Evolutionary conservation across 2,797 vertebrate genomes (phyloP), one percentile per base, ranked within the genome.

Genomic region (Artibeus lituratus): DNA sequence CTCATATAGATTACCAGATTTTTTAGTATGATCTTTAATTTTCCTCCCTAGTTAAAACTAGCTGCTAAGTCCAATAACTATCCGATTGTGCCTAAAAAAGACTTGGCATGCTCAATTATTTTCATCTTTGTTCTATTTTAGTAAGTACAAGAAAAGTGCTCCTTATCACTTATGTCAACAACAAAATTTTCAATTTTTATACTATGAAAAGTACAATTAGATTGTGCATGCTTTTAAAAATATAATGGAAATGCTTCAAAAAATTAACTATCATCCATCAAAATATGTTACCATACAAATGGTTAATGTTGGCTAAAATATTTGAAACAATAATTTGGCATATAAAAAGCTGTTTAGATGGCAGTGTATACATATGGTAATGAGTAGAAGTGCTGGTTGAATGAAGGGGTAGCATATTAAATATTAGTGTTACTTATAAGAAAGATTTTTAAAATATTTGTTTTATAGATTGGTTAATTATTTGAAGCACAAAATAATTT

Each of bases 61-160:
- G 0, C 16, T 47, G 14, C 81, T 57, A 55, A 90, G 2, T 55
- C 2, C 7, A 90, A 3, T 22, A 84, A 82, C 19, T 72, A 87
- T 49, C 26, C 49, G 92, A 35, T 7, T 92, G 19, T 77, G 3
- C 7, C 47, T 72, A 35, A 94, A 95, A 70, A 96, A 37, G 77
- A 3, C 3, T 42, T 91, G 37, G 9, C 4, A 94, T 49, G 7
- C 22, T 35, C 81, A n/a, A 77, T 95, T 87, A 78, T 82, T 85
- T 90, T 90, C 44, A 19, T 62, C n/a, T 91, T 78, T 83, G 26
- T 65, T 76, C 15, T 59, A 37, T 78, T 94, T 95, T 92, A 87
- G 3, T 90, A 83, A 83, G 15, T 51, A 51, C 0, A 81, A 91
- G 62, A 90, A 74, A 78, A 84, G 51, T 83, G 4, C 2, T 81